Percentiles rank a stretch among this genome's conserved stretches.
Evolutionary conservation across 2,888 invertebrate species (phyloP).

Genomic region (Cantharis rustica): DNA sequence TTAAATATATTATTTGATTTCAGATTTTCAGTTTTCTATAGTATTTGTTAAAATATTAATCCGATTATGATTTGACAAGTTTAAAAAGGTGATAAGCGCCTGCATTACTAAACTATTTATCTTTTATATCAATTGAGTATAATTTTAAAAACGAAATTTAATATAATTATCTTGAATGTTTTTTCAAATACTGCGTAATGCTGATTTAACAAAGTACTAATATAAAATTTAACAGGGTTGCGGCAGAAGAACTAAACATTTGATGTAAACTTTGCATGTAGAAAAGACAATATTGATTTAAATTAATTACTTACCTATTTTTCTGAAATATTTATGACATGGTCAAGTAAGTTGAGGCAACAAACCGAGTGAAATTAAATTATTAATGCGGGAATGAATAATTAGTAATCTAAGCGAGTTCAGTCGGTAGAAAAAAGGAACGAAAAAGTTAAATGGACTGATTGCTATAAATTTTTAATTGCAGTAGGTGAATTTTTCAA

Average conservation of each 20-base stretch:
- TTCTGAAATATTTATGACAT: background rate
- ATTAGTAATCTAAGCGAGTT: background rate
- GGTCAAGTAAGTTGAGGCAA: background rate
- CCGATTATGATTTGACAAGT: no score
- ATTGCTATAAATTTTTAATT: background rate
- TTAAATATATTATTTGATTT: no score
- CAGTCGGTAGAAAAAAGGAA: background rate
- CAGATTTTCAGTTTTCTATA: no score
- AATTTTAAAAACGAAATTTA: no score
- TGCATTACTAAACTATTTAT: no score
- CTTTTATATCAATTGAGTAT: no score
- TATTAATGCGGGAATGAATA: background rate
- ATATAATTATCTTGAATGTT: no score
- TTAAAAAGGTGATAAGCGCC: no score
- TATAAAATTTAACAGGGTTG: background rate
- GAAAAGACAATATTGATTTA: background rate
- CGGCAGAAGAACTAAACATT: background rate
- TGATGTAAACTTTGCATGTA: background rate
- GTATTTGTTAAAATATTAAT: no score
- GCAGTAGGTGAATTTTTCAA: no score
- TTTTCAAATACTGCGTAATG: background rate
- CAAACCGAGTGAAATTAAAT: background rate
- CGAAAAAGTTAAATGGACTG: background rate
- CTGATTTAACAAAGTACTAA: background rate
- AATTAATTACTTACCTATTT: background rate